phyloP scores from a whole-genome alignment of 2,113 vertebrate species.

The Oreotragus oreotragus region DNA sequence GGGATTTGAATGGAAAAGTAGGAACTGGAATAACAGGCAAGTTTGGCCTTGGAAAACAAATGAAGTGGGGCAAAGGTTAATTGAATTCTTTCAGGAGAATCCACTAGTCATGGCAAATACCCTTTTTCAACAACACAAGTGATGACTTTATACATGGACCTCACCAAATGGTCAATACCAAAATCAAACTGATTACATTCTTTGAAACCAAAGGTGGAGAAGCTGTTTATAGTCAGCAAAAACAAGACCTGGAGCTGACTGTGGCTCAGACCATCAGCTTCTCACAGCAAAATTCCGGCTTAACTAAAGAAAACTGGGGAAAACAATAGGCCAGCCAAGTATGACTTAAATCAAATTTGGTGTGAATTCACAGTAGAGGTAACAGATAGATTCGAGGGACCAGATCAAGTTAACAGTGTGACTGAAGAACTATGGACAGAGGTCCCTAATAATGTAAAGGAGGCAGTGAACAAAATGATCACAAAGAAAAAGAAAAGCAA shows the following conservation, averaged over 20 bases:
- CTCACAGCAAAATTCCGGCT: background rate
- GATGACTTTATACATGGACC: background rate
- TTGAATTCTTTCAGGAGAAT: background rate
- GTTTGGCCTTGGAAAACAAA: background rate
- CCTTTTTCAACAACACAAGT: background rate
- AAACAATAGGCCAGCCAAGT: background rate
- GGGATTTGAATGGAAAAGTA: background rate
- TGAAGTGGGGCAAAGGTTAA: background rate
- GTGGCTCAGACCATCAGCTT: background rate
- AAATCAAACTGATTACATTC: background rate
- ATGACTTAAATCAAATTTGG: background rate
- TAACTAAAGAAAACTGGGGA: background rate
- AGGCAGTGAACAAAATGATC: background rate
- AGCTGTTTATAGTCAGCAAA: background rate
- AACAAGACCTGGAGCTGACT: background rate
- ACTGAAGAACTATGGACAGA: background rate
- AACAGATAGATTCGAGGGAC: background rate
- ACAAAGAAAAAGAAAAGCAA: background rate
- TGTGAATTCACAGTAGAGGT: background rate
- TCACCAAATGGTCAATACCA: background rate
- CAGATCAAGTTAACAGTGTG: background rate
- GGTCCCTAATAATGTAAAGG: background rate
- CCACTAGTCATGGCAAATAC: background rate
- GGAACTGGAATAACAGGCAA: background rate
- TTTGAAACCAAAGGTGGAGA: background rate